These are phyloP conservation scores for Gila robusta DNA, from an alignment of 2,797 vertebrate genomes.

Conservation along the genomic window DNA sequence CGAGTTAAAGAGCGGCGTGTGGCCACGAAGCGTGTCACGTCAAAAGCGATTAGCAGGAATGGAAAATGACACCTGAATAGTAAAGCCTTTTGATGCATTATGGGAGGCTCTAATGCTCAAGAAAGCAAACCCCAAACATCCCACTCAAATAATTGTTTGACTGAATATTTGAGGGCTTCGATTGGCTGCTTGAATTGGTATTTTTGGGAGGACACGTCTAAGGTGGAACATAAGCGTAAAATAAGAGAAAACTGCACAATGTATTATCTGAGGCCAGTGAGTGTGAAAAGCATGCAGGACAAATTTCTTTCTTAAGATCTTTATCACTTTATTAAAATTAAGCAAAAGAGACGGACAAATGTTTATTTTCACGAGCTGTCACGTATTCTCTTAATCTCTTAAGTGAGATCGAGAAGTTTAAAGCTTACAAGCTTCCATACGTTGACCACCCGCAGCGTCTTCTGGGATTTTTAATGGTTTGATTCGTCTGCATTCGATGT, in stretches of 20 bases:
- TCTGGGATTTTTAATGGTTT: too few relatives aligned
- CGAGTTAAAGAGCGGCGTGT: constrained; percentile 66
- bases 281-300: constrained; percentile 56
- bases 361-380: too few relatives aligned
- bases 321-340: too few relatives aligned
- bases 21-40: constrained; percentile 68
- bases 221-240: constrained; percentile 61
- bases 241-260: constrained; percentile 60
- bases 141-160: constrained; percentile 66
- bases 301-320: background rate
- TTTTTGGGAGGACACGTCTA: constrained; percentile 74
- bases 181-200: constrained; percentile 68
- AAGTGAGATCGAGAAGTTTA: too few relatives aligned
- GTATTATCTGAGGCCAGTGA: constrained; percentile 56
- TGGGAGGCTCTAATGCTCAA: constrained; percentile 66
- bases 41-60: constrained; percentile 71
- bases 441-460: too few relatives aligned
- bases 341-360: too few relatives aligned
- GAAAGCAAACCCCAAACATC: constrained; percentile 68
- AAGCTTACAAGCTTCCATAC: too few relatives aligned
- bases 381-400: too few relatives aligned
- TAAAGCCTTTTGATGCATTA: constrained; percentile 74
- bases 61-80: constrained; percentile 71
- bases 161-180: constrained; percentile 66
- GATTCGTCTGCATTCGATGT: too few relatives aligned